Conservation (phyloP, 1,140 invertebrate genomes). For the Trichonephila clavipes region DNA sequence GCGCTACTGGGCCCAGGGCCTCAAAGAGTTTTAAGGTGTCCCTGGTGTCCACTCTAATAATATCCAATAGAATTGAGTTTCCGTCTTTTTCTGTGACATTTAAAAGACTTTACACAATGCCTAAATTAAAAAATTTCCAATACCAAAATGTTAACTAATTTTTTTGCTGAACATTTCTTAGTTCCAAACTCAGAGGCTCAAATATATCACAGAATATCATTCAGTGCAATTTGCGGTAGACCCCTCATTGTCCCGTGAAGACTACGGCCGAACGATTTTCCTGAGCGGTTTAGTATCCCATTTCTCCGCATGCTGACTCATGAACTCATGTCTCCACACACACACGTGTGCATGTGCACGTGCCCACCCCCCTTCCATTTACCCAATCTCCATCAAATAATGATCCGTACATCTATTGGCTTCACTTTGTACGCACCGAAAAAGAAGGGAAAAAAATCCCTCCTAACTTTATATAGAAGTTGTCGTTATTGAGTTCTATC, state of each 20-base stretch:
- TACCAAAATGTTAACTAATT: too few relatives aligned
- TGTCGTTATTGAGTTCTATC: conserved; percentile 35
- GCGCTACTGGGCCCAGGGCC: too few relatives aligned
- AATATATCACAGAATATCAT: neutral
- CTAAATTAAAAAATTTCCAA: too few relatives aligned
- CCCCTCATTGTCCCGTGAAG: neutral
- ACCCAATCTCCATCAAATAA: neutral
- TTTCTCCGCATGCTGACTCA: conserved; percentile 29
- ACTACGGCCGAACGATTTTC: conserved; percentile 29
- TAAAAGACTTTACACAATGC: too few relatives aligned
- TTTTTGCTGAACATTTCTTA: neutral
- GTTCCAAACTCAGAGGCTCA: neutral
- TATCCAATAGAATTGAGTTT: too few relatives aligned
- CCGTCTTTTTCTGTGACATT: too few relatives aligned
- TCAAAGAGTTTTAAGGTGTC: too few relatives aligned
- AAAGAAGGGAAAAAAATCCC: neutral
- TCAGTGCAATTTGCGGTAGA: neutral
- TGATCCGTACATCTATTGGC: conserved; percentile 21
- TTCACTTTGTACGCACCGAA: neutral
- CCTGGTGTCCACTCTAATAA: too few relatives aligned
- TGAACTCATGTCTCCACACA: conserved; percentile 32
- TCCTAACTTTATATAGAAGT: neutral
- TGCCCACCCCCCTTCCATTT: neutral
- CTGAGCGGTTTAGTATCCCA: conserved; percentile 35
- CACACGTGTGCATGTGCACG: conserved; percentile 40